Evolutionary conservation across 2,888 invertebrate species (phyloP).

Genomic region (Chrysodeixis includens): DNA sequence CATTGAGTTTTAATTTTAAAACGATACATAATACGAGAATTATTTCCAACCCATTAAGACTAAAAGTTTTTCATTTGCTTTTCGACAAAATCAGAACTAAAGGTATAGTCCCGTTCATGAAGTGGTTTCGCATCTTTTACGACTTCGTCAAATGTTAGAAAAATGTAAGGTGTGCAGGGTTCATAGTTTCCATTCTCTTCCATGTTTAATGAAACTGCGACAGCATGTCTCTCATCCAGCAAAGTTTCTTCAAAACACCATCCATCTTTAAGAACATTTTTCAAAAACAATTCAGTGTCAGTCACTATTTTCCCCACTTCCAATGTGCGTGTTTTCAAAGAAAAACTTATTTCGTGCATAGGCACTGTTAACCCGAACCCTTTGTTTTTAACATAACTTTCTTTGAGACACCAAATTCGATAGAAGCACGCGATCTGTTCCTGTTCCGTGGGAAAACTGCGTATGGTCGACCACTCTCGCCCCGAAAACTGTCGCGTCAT

Average conservation of each 20-base stretch:
- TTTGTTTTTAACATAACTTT: slow-evolving; percentile 97
- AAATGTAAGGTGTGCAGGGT: slow-evolving; percentile 79
- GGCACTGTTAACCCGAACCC: slow-evolving; percentile 95
- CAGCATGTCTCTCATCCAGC: slow-evolving; percentile 93
- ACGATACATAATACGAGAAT: slow-evolving; percentile 36
- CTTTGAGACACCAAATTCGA: slow-evolving; percentile 97
- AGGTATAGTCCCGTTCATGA: slow-evolving; percentile 85
- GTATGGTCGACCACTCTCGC: slow-evolving; percentile 94
- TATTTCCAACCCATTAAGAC: slow-evolving; percentile 21
- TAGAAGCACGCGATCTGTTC: slow-evolving; percentile 95
- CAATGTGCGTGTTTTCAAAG: slow-evolving; percentile 88
- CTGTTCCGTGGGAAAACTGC: slow-evolving; percentile 85
- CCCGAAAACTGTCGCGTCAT: slow-evolving; percentile 95
- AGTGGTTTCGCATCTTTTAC: slow-evolving; percentile 85
- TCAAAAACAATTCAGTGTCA: slow-evolving; percentile 91
- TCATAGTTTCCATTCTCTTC: slow-evolving; percentile 63
- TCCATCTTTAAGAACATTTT: slow-evolving; percentile 86
- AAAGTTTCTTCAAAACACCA: slow-evolving; percentile 96
- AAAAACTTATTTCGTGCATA: slow-evolving; percentile 93
- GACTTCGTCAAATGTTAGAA: slow-evolving; percentile 90
- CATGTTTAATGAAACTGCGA: slow-evolving; percentile 91
- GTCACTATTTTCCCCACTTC: slow-evolving; percentile 78
- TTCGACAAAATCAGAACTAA: slow-evolving; percentile 90
- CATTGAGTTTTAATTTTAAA: background rate
- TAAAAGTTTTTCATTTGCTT: slow-evolving; percentile 72